These are phyloP conservation scores for Calosoma granatense DNA, from an alignment of 1,140 invertebrate genomes.

Conservation along the genomic window DNA sequence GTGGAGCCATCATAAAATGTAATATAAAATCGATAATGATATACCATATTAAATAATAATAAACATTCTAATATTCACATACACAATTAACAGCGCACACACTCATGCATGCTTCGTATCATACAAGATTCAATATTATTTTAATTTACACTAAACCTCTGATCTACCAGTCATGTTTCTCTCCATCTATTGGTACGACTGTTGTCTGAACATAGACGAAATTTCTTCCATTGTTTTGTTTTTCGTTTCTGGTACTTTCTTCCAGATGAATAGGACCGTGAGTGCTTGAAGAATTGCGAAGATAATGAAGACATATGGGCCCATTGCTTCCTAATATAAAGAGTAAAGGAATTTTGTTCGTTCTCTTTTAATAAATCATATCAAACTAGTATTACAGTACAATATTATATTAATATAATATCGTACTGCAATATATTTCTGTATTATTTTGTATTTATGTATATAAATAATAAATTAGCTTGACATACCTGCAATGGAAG, in stretches of 20 bases:
- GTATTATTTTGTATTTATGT: background rate
- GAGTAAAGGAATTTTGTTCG: slow-evolving; percentile 16
- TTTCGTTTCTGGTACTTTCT: slow-evolving; percentile 79
- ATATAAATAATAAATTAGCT: background rate
- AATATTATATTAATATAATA: no score
- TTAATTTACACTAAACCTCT: no score
- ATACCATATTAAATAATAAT: no score
- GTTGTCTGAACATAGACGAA: slow-evolving; percentile 61
- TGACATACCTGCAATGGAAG: slow-evolving; percentile 50
- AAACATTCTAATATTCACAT: no score
- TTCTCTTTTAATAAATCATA: no score
- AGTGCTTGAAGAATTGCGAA: slow-evolving; percentile 56
- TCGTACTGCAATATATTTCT: no score
- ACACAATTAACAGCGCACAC: no score
- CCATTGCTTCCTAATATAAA: slow-evolving; percentile 41
- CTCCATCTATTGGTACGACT: slow-evolving; percentile 47
- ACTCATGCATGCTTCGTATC: no score
- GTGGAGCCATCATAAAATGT: no score
- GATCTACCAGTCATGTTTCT: background rate
- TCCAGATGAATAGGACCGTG: slow-evolving; percentile 64
- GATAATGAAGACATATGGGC: slow-evolving; percentile 65
- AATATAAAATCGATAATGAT: no score
- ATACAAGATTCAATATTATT: no score
- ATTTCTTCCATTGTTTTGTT: slow-evolving; percentile 78
- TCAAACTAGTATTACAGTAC: no score